These are phyloP conservation scores for Parazoanthus swiftii DNA, from an alignment of 92 coral and sea anemone species.

Conservation along the genomic window DNA sequence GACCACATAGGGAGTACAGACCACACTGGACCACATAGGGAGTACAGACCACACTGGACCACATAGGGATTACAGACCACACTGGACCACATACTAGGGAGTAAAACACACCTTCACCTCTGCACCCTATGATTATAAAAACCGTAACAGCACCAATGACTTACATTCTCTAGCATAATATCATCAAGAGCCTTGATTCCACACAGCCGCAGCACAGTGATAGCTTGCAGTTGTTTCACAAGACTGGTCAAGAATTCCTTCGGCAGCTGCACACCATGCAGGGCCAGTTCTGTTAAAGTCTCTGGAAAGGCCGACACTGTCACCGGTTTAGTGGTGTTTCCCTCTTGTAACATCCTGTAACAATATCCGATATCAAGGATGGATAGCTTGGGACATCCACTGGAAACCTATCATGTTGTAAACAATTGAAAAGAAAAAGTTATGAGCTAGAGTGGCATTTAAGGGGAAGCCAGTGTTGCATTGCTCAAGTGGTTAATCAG, in stretches of 20 bases:
- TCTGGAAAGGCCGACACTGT: conserved; percentile 62
- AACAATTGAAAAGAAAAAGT: too few species aligned
- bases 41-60: too few species aligned
- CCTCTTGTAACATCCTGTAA: conserved; percentile 67
- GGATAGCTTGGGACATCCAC: conserved; percentile 69
- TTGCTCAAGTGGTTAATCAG: too few species aligned
- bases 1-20: too few species aligned
- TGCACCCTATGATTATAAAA: too few species aligned
- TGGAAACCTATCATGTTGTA: conserved; percentile 48
- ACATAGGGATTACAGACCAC: too few species aligned
- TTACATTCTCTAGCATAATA: conserved; percentile 60
- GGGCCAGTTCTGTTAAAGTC: conserved; percentile 64
- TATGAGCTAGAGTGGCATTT: too few species aligned
- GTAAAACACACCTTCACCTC: too few species aligned
- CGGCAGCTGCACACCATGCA: conserved; percentile 77
- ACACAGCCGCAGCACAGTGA: conserved; percentile 66
- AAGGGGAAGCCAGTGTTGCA: too few species aligned
- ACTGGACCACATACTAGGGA: too few species aligned
- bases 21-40: too few species aligned
- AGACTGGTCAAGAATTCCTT: conserved; percentile 56
- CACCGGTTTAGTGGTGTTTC: conserved; percentile 42
- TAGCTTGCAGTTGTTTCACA: conserved; percentile 42
- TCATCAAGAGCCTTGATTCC: conserved; percentile 74
- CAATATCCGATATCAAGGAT: conserved; percentile 79
- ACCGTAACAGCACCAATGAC: neutral